These are phyloP conservation scores for Pseudochirops corinnae DNA, from an alignment of 2,797 vertebrate genomes.

Conservation along the genomic window DNA sequence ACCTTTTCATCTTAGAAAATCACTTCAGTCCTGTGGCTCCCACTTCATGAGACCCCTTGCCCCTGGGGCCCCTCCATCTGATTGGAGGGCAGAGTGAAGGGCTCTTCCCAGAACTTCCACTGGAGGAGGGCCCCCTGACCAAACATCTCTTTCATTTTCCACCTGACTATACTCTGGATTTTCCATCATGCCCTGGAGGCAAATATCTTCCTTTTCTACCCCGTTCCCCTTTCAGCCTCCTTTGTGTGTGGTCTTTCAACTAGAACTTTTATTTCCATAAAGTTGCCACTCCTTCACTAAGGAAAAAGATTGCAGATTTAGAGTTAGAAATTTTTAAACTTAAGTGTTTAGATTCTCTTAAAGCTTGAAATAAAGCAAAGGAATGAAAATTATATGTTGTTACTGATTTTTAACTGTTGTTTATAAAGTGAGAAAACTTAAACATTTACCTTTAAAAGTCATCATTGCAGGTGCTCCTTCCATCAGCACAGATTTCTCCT, in stretches of 20 bases:
- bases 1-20: too few species aligned
- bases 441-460: background rate
- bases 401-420: background rate
- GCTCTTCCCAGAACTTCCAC: too few species aligned
- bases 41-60: too few species aligned
- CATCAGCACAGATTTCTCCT: background rate
- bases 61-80: too few species aligned
- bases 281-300: background rate
- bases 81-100: too few species aligned
- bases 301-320: background rate
- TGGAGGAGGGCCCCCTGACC: too few species aligned
- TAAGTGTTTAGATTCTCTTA: constrained; percentile 16
- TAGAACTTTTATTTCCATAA: background rate
- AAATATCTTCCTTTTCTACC: background rate
- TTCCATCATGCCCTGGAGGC: background rate
- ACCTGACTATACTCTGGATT: background rate
- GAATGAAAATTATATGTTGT: background rate
- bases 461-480: background rate
- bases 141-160: background rate
- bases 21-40: too few species aligned
- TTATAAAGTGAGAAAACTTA: background rate
- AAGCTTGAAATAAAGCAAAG: constrained; percentile 34
- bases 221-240: background rate
- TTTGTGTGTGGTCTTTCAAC: background rate
- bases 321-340: constrained; percentile 21